These are phyloP conservation scores for Atta cephalotes DNA, from an alignment of 1,140 invertebrate genomes.

Conservation along the genomic window DNA sequence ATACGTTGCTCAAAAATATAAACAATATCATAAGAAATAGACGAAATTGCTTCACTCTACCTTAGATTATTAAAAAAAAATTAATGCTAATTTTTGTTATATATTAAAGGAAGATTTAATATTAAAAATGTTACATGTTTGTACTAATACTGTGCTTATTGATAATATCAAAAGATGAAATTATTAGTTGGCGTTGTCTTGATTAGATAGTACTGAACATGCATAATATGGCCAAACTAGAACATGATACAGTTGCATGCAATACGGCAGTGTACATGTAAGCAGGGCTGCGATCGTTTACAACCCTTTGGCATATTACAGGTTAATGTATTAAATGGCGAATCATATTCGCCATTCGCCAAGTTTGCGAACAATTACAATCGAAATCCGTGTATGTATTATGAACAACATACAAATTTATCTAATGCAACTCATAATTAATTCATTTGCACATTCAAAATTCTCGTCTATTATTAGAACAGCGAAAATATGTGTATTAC, in stretches of 20 bases:
- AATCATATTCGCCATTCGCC: constrained; percentile 7
- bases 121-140: neutral
- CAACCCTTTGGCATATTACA: constrained; percentile 34
- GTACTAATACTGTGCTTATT: neutral
- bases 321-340: constrained; percentile 28
- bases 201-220: neutral
- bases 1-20: too few species aligned
- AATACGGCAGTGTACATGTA: neutral
- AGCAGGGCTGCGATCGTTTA: constrained; percentile 32
- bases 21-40: too few species aligned
- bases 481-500: neutral
- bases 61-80: neutral
- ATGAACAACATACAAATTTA: constrained; percentile 10
- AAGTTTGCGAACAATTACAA: neutral
- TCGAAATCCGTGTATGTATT: constrained; percentile 1
- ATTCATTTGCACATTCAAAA: neutral
- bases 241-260: constrained; percentile 42
- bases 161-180: constrained; percentile 23
- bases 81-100: neutral
- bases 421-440: constrained; percentile 9
- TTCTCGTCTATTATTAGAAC: neutral
- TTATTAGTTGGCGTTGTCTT: constrained; percentile 26
- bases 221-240: neutral
- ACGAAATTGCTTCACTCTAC: too few species aligned
- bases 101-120: neutral